Base-by-base conservation (phyloP, 1,140 invertebrate species). In the Lamellibrachia luymesi region DNA sequence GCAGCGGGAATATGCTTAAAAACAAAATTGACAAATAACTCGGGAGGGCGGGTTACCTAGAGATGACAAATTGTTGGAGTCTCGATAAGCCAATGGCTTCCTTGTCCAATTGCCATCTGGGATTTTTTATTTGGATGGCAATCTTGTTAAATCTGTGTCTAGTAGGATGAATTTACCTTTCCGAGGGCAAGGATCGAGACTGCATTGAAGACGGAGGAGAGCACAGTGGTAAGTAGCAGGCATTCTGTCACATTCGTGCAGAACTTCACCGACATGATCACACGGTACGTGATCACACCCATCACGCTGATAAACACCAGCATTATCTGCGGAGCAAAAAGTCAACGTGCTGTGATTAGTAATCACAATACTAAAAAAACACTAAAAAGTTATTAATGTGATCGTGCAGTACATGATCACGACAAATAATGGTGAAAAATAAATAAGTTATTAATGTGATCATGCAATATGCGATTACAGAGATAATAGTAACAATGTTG, bases 151-250 rank as follows among this genome's bases (percentile, higher is more conserved):
- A 38, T 38, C 38, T 38, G 38, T 38, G 38, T 38, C 38, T 38
- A 38, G 38, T 38, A 90, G 93, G 90, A 49, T 6, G 27, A 91
- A 4, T 8, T 93, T 94, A 96, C 95, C 95, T 94, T 96, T 51
- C 96, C 95, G 2, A 97, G 95, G 91, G 96, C 93, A 50, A 97
- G 94, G 17, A 96, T 96, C 7, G 96, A 96, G 17, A 96, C 92
- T 17, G 96, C 96, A 91, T 97, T 96, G 90, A 96, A 94, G 6
- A 96, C 22, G 17, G 96, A 95, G 10, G 96, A 95, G 0, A 95
- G 94, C 17, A 96, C 94, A 8, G 95, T 96, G 51, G 96, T 95
- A 0, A 95, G 92, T 50, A 96, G 92, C 8, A 96, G 92, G 92
- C 96, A 95, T 8, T 94, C 93, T 8, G 93, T 94, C 0, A 93